Evolutionary conservation across 2,113 vertebrate species (phyloP), one percentile per base, ranked within the genome.

Genomic region (Protobothrops flavoviridis): DNA sequence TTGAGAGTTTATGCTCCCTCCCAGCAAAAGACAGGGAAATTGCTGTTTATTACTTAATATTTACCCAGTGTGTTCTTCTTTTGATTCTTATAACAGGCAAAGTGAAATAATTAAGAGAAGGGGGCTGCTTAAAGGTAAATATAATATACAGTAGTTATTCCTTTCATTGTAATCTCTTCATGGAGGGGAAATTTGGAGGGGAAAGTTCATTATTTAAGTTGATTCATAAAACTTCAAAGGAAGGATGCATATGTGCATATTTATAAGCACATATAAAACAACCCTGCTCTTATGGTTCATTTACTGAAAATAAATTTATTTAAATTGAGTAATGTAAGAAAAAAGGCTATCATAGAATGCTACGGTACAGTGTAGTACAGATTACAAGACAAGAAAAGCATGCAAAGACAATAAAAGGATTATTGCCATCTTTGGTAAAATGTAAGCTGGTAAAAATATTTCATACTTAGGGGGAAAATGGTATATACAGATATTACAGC

Each of bases 11-110:
- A 52, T 43, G 50, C 29, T 90, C 56, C 9, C 23, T 88, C 43
- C 11, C 45, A 85, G 64, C 86, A 48, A 52, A n/a, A 86, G 64
- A 39, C 55, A 93, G 24, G 57, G 48, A 87, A 87, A 90, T 10
- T 85, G 93, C 15, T n/a, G 45, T 29, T 43, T 43, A 64, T 87
- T 61, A 87, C 55, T 93, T 90, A 90, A 57, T 86, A 50, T 59
- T 87, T 90, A 23, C 5, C 43, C 64, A 61, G 48, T 61, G 11
- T 61, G 56, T 61, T 29, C 24, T 64, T 64, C 81, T 61, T 93
- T 85, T 43, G 21, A 85, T 64, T 90, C 64, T 55, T 12, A 57
- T 52, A 26, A 57, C 20, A 13, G 29, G 20, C 52, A 53, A 6
- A 3, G 17, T 64, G 89, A 90, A 90, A 81, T 56, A 61, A 64